Evolutionary conservation across 2,888 invertebrate genomes (phyloP).

Genomic region (Ecdyonurus torrentis): DNA sequence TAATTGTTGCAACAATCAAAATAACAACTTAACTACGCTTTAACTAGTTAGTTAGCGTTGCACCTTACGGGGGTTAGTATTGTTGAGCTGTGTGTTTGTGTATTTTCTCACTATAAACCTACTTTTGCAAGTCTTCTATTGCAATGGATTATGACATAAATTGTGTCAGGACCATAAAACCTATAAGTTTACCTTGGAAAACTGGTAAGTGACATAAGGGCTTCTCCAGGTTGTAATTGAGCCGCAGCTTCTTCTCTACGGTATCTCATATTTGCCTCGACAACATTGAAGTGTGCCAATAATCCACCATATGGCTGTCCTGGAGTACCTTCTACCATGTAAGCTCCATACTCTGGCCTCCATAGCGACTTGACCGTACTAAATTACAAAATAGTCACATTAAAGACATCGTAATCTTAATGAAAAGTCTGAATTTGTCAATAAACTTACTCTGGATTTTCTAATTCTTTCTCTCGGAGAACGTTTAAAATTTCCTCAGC

Average conservation of each 20-base stretch:
- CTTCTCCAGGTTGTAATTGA: constrained; percentile 59
- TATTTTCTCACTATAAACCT: too few species aligned
- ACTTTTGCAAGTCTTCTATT: background rate
- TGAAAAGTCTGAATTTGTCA: too few species aligned
- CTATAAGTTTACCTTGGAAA: constrained; percentile 65
- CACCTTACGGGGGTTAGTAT: too few species aligned
- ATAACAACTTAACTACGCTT: too few species aligned
- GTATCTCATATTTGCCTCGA: constrained; percentile 93
- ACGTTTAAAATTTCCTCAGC: constrained; percentile 60
- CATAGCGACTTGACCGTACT: constrained; percentile 37
- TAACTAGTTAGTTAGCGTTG: too few species aligned
- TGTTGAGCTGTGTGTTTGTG: too few species aligned
- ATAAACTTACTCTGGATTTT: constrained; percentile 51
- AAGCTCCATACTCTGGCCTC: constrained; percentile 98
- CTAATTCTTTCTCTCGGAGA: constrained; percentile 65
- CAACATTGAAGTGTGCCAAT: constrained; percentile 92
- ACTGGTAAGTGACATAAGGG: constrained; percentile 77
- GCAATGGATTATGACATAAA: background rate
- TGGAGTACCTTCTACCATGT: constrained; percentile 98
- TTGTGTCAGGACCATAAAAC: background rate
- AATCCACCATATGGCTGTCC: constrained; percentile 89
- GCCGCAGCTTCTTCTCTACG: constrained; percentile 70
- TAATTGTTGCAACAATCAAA: too few species aligned
- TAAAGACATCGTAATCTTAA: background rate
- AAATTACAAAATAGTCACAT: background rate